Evolutionary conservation across 2,888 invertebrate genomes (phyloP).

Genomic region (Nineta flava): DNA sequence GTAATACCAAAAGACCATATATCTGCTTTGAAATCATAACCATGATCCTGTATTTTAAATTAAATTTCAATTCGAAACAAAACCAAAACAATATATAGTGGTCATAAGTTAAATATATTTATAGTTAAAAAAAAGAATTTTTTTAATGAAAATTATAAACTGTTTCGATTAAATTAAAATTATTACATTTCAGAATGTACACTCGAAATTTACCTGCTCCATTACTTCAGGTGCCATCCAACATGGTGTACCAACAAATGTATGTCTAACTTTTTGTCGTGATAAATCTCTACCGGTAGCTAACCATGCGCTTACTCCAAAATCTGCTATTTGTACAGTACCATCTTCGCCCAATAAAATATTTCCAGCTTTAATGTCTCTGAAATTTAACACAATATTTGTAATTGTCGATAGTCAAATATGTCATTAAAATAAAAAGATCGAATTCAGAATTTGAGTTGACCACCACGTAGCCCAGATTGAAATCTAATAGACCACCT

Average conservation of each 20-base stretch:
- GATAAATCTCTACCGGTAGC: constrained; percentile 88
- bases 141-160: too few relatives aligned
- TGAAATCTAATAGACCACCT: too few relatives aligned
- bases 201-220: constrained; percentile 56
- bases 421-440: not conserved
- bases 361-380: constrained; percentile 96
- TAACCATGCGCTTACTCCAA: constrained; percentile 96
- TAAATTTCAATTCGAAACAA: constrained; percentile 10
- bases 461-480: too few relatives aligned
- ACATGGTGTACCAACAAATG: constrained; percentile 97
- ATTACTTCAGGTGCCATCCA: constrained; percentile 99
- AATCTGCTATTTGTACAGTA: constrained; percentile 95
- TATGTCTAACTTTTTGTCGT: constrained; percentile 87
- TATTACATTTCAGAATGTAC: too few relatives aligned
- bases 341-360: constrained; percentile 94
- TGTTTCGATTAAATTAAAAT: not conserved
- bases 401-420: not conserved
- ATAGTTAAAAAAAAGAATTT: not conserved
- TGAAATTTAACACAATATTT: constrained; percentile 25
- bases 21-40: constrained; percentile 96
- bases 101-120: not conserved
- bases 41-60: constrained; percentile 52
- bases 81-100: constrained; percentile 6
- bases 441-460: not conserved
- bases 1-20: constrained; percentile 93